Conservation (phyloP, 2,797 vertebrate species). For the Crax fasciolata region DNA sequence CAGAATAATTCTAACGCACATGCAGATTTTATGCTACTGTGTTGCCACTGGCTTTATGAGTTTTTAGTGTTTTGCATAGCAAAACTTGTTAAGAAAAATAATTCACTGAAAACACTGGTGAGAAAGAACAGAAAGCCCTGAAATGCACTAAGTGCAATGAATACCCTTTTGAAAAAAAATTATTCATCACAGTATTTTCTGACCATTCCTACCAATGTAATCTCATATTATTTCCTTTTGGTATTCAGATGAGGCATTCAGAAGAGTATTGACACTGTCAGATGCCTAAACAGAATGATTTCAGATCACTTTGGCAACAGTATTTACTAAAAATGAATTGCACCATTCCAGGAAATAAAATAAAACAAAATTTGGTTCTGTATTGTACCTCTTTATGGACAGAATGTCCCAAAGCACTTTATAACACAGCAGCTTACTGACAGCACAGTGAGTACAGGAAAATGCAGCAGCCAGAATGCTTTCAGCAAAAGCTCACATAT, state of each 20-base stretch:
- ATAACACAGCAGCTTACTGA: background rate
- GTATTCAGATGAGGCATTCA: background rate
- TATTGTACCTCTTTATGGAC: background rate
- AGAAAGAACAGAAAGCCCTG: background rate
- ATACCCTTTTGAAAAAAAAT: background rate
- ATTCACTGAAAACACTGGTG: background rate
- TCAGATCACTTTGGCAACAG: background rate
- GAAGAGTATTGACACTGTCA: background rate
- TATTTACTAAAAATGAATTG: background rate
- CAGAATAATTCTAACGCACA: background rate
- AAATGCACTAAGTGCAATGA: background rate
- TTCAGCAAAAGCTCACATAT: background rate
- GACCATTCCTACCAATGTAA: background rate
- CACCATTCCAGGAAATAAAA: background rate
- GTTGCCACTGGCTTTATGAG: background rate
- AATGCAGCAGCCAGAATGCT: background rate
- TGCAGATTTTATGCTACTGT: background rate
- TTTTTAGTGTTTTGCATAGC: background rate
- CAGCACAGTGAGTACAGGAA: background rate
- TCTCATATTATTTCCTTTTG: background rate
- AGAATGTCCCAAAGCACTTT: conserved; percentile 3
- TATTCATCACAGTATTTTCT: background rate
- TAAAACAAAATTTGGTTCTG: background rate
- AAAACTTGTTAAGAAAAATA: background rate
- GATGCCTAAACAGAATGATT: background rate